Base-by-base conservation (phyloP, 2,797 vertebrate genomes). In the Prunella strophiata region DNA sequence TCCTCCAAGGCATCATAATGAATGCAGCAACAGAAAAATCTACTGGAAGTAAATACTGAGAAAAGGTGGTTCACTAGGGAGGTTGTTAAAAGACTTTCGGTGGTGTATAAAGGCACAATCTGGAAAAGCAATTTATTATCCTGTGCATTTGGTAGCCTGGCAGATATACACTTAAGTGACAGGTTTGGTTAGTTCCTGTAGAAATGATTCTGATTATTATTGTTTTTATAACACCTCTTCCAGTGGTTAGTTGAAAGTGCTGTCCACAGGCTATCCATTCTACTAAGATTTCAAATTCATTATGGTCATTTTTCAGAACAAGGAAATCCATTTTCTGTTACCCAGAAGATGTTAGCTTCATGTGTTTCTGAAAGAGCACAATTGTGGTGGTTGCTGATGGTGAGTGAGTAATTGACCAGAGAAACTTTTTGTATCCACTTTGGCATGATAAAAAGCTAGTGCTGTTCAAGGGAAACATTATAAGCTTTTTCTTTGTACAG, bases 291-390 rank as follows among this genome's bases (percentile, higher is more conserved):
- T 92, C 81, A 79, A 74, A 92, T 92, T 96, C 78, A 88, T 96
- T 96, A 93, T 36, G 42, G 61, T 57, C 81, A 71, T 89, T 95
- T 96, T 95, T 87, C 67, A 87, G 91, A 93, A 74, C 38, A 77
- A 77, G 61, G 89, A 91, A 91, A 91, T 94, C 87, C 52, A 95
- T 96, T 93, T 93, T 85, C 89, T 88, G 32, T 93, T 93, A 87
- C 89, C 63, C 74, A 85, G 65, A 85, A 92, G 52, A 76, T 61
- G 71, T 87, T 87, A 67, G 74, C 57, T 85, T 89, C 61, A 10
- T 43, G 72, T 30, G 42, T 85, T 92, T 95, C 92, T 94, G 72
- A 93, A 93, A 85, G 59, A 85, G 50, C 68, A 67, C 75, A 34
- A 8, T 83, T 73, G 72, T 79, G 45, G 47, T 82, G 72, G 75